These are phyloP conservation scores for Ctenicera cuprea DNA, from an alignment of 2,888 invertebrate species.

Conservation along the genomic window DNA sequence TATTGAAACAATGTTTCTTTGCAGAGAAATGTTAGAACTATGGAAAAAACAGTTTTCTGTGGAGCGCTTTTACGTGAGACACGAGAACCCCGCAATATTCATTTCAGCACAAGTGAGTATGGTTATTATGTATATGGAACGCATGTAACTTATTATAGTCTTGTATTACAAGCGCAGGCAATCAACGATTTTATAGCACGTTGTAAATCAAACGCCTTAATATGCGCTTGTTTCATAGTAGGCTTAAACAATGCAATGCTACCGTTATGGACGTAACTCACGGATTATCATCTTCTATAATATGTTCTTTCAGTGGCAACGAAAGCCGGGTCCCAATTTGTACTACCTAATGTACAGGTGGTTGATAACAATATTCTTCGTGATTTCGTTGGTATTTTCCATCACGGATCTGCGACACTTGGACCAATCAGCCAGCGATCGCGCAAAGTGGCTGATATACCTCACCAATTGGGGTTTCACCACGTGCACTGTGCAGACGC, in stretches of 20 bases:
- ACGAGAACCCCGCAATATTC: constrained; percentile 64
- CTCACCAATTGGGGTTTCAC: constrained; percentile 84
- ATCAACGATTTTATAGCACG: constrained; percentile 21
- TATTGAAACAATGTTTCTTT: constrained; percentile 17
- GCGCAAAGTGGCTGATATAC: constrained; percentile 82
- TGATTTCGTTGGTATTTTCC: constrained; percentile 65
- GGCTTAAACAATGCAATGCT: background rate
- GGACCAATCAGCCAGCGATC: constrained; percentile 69
- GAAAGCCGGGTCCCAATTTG: constrained; percentile 72
- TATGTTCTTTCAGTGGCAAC: constrained; percentile 77
- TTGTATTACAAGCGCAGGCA: constrained; percentile 14
- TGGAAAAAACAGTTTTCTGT: constrained; percentile 66
- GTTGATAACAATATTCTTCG: constrained; percentile 74
- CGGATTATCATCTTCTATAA: background rate
- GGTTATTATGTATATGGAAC: constrained; percentile 15
- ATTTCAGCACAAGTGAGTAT: constrained; percentile 67
- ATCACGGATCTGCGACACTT: constrained; percentile 69
- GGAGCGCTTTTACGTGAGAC: constrained; percentile 61
- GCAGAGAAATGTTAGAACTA: constrained; percentile 58
- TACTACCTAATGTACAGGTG: constrained; percentile 75
- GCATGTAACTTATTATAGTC: background rate
- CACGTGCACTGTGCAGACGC: constrained; percentile 76
- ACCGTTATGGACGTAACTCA: constrained; percentile 8
- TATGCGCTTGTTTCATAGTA: constrained; percentile 25
- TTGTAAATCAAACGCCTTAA: constrained; percentile 23